Percentiles rank a stretch among this genome's conserved stretches.
phyloP scores from a whole-genome alignment of 2,113 vertebrate genomes.

The Tiliqua scincoides region DNA sequence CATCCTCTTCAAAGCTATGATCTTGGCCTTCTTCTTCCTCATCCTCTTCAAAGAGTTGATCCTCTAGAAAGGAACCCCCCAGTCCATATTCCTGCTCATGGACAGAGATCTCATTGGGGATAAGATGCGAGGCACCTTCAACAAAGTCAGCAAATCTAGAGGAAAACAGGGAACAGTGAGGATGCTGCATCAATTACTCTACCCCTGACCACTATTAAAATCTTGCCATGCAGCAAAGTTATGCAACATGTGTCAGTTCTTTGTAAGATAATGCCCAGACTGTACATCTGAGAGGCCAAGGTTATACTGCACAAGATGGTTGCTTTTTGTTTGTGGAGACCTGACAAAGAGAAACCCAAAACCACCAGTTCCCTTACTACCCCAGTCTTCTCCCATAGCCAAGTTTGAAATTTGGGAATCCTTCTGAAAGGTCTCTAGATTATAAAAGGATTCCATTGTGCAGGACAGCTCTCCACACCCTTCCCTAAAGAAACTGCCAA shows the following conservation, averaged over 20 bases:
- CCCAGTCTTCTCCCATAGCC: not conserved
- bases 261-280: too few relatives aligned
- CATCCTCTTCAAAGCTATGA: not conserved
- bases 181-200: not conserved
- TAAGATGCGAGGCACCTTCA: constrained; percentile 88
- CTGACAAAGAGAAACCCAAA: not conserved
- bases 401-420: not conserved
- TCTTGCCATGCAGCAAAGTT: not conserved
- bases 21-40: constrained; percentile 71
- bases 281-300: too few relatives aligned
- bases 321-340: too few relatives aligned
- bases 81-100: constrained; percentile 89
- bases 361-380: not conserved
- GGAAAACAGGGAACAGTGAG: not conserved
- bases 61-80: constrained; percentile 79
- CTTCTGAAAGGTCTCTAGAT: not conserved
- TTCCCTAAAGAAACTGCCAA: not conserved
- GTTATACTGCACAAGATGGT: too few relatives aligned
- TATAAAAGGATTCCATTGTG: not conserved
- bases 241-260: not conserved
- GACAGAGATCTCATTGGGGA: constrained; percentile 82
- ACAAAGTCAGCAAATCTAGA: constrained; percentile 95
- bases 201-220: not conserved
- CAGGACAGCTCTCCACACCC: not conserved
- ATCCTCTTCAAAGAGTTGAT: constrained; percentile 83